Evolutionary conservation across 2,888 invertebrate species (phyloP).

Genomic region (Salpingus planirostris): DNA sequence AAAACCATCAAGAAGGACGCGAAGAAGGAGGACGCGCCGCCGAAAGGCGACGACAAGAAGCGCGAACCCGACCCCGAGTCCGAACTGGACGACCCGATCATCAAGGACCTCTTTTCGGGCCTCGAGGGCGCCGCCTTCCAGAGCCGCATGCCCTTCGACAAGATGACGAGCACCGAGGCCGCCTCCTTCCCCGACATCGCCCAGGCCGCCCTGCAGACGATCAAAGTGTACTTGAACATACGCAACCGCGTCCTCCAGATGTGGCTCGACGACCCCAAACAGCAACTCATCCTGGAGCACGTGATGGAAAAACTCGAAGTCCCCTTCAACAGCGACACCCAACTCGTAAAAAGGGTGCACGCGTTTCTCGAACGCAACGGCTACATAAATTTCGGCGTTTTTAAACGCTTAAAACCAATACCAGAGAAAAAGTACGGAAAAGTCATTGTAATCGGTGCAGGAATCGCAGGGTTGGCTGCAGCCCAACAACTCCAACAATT

Average conservation of each 20-base stretch:
- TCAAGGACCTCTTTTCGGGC: constrained; percentile 43
- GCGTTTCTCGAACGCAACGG: constrained; percentile 92
- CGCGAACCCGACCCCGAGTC: constrained; percentile 56
- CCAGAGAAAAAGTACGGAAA: constrained; percentile 58
- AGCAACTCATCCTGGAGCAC: constrained; percentile 77
- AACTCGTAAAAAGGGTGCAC: constrained; percentile 74
- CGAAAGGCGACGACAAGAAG: constrained; percentile 45
- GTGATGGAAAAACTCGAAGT: constrained; percentile 75
- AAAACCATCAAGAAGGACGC: constrained; percentile 40
- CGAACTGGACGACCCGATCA: constrained; percentile 57
- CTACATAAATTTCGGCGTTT: constrained; percentile 96
- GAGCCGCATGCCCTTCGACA: constrained; percentile 87
- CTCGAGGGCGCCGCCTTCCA: constrained; percentile 92
- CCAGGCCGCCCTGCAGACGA: constrained; percentile 69
- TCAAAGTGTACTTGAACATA: constrained; percentile 84
- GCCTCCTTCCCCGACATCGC: constrained; percentile 90
- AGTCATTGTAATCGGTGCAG: constrained; percentile 58
- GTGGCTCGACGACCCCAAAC: constrained; percentile 94
- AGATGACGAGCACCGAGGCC: constrained; percentile 88
- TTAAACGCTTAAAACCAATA: constrained; percentile 72
- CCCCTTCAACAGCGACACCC: constrained; percentile 89
- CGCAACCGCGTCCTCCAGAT: constrained; percentile 85
- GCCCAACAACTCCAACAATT: constrained; percentile 92
- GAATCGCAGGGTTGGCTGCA: constrained; percentile 90
- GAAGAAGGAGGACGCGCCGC: constrained; percentile 43